Percentiles rank a stretch among this genome's conserved stretches.
These are phyloP conservation scores for Enteromius viviparus DNA, from an alignment of 2,797 vertebrate species.

Conservation along the genomic window DNA sequence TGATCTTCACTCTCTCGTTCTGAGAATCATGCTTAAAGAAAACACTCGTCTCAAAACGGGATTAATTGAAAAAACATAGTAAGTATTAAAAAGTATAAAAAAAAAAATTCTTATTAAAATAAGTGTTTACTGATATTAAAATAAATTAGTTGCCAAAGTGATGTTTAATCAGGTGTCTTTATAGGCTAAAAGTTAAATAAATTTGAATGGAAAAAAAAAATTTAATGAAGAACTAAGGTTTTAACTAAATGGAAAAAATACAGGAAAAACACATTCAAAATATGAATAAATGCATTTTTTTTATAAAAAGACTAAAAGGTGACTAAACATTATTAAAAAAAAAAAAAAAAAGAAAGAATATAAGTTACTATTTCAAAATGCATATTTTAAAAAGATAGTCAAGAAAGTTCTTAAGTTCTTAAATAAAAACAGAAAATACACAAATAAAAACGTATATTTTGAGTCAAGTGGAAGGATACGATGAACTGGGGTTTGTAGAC, in stretches of 20 bases:
- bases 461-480: conserved; percentile 72
- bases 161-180: not conserved
- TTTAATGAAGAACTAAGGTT: not conserved
- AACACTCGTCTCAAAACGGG: not conserved
- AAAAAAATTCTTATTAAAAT: too few species aligned
- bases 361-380: not conserved
- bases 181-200: not conserved
- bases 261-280: not conserved
- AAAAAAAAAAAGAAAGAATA: not conserved
- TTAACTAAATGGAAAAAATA: not conserved
- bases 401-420: not conserved
- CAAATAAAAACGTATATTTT: not conserved
- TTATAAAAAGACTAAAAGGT: not conserved
- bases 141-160: too few species aligned
- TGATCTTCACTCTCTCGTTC: conserved; percentile 85
- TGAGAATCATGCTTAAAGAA: conserved; percentile 67
- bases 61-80: not conserved
- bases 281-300: not conserved
- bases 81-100: not conserved
- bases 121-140: too few species aligned
- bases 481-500: conserved; percentile 83
- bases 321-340: not conserved
- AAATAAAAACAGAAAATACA: not conserved
- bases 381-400: not conserved
- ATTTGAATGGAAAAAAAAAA: not conserved